Evolutionary conservation across 2,797 vertebrate genomes (phyloP).

Genomic region (Phalloptychus januarius): DNA sequence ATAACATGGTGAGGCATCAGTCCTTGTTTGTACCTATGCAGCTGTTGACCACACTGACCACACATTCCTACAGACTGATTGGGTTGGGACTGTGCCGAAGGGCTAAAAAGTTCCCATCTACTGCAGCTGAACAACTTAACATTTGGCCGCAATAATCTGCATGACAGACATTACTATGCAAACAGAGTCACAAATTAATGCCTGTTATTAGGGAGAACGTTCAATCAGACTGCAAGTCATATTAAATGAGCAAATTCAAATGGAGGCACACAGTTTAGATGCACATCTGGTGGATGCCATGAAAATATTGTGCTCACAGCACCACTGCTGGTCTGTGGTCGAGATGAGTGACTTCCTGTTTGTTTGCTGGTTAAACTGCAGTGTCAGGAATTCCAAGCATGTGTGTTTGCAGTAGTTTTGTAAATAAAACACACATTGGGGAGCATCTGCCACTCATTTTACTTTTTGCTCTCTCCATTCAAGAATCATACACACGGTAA

Average conservation of each 20-base stretch:
- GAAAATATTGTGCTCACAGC: neutral
- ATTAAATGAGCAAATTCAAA: neutral
- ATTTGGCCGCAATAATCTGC: neutral
- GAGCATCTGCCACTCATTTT: neutral
- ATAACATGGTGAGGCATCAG: neutral
- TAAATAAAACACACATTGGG: neutral
- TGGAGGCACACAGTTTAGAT: neutral
- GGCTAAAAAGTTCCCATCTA: neutral
- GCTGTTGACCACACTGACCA: neutral
- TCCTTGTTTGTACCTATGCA: neutral
- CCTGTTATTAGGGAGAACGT: neutral
- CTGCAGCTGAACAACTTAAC: neutral
- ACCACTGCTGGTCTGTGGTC: neutral
- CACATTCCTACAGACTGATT: neutral
- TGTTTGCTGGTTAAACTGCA: neutral
- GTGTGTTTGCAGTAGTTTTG: neutral
- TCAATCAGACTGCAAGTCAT: neutral
- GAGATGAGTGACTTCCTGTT: neutral
- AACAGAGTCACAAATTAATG: neutral
- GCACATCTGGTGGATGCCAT: neutral
- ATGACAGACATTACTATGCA: neutral
- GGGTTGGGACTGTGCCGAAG: neutral
- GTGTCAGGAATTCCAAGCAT: neutral
- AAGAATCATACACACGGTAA: neutral
- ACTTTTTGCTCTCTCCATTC: neutral